A percentile compares a stretch with the other conserved stretches of the same genome.
These are phyloP conservation scores for Listronotus oregonensis DNA, from an alignment of 1,140 invertebrate species.

Conservation along the genomic window DNA sequence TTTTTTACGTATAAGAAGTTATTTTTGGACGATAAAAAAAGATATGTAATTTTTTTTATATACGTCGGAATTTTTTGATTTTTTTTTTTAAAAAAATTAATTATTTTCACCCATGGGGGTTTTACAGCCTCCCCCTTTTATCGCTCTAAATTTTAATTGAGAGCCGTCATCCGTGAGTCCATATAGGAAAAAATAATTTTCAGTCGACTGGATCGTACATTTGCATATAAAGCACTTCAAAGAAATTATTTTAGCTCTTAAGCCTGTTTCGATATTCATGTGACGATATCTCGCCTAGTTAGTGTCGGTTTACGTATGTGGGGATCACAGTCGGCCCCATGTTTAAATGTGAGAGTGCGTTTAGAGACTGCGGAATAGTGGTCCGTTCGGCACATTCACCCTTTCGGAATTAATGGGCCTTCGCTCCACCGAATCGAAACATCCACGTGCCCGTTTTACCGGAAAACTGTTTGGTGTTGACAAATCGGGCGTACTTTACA, in stretches of 20 bases:
- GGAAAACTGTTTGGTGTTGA: slow-evolving; percentile 53
- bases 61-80: no score
- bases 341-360: slow-evolving; percentile 15
- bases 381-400: slow-evolving; percentile 28
- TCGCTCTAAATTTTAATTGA: no score
- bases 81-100: no score
- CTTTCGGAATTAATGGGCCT: slow-evolving; percentile 46
- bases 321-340: slow-evolving; percentile 5
- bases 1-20: no score
- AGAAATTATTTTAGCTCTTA: slow-evolving; percentile 14
- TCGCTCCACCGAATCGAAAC: slow-evolving; percentile 34
- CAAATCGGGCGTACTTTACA: slow-evolving; percentile 54
- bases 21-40: no score
- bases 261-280: slow-evolving; percentile 6
- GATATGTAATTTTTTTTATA: no score
- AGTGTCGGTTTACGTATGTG: slow-evolving; percentile 7
- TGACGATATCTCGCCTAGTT: neutral
- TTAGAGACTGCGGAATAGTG: slow-evolving; percentile 8
- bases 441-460: slow-evolving; percentile 49
- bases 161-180: no score
- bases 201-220: slow-evolving; percentile 3
- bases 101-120: no score
- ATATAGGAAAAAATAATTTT: slow-evolving; percentile 4
- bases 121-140: no score
- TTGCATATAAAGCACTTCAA: slow-evolving; percentile 12